Conservation (phyloP, 2,797 vertebrate species). For the Myotis findleyi region DNA sequence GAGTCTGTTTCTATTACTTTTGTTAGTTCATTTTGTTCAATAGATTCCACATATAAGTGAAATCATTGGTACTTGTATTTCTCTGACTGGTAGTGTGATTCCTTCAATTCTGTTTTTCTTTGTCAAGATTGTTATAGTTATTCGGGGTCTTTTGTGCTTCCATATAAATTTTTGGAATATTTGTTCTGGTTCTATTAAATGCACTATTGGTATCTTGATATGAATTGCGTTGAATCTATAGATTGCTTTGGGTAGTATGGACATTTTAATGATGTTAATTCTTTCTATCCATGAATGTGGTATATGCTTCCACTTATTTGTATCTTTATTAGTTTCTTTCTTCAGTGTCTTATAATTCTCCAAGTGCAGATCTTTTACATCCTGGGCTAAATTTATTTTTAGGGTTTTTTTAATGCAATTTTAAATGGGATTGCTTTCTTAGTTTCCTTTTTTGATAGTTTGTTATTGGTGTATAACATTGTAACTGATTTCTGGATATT, state of each 20-base stretch:
- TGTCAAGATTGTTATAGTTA: not conserved
- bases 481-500: not conserved
- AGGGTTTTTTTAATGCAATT: not conserved
- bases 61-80: not conserved
- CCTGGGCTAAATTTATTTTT: not conserved
- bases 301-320: not conserved
- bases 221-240: not conserved
- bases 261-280: not conserved
- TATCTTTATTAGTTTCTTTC: not conserved
- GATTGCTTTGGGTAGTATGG: not conserved
- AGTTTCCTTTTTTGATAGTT: not conserved
- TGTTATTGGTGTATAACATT: not conserved
- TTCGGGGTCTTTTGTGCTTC: not conserved
- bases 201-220: not conserved
- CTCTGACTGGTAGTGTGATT: not conserved
- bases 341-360: not conserved
- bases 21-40: not conserved
- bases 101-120: not conserved
- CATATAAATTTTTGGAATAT: not conserved
- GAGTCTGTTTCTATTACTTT: not conserved
- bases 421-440: not conserved
- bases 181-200: not conserved
- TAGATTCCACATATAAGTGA: not conserved
- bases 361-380: not conserved
- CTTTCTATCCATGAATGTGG: not conserved